Base-by-base conservation (phyloP, 2,888 invertebrate species). In the Hypselothyrea guttata region DNA sequence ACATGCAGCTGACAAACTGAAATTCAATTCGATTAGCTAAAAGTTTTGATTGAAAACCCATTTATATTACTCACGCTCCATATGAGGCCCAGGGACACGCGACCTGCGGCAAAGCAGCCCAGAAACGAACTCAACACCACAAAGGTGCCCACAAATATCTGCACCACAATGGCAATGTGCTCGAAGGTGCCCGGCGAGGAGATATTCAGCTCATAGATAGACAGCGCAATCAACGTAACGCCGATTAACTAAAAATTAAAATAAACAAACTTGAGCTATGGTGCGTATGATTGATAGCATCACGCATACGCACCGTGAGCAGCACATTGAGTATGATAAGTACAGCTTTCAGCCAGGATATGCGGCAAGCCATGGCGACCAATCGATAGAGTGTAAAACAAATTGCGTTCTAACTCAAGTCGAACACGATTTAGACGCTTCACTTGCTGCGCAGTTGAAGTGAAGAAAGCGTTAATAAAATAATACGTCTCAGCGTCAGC, bases 61-160 rank as follows among this genome's bases (percentile, higher is more conserved):
- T 13, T 7, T 7, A 15, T 16, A 40, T n/a, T 7, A 75, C 93
- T 92, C 91, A 96, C 96, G 86, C 94, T 95, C 89, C 95, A 92
- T 61, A 95, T 93, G 93, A 97, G 95, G 90, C 96, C 95, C 88
- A 96, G 93, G 86, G 95, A 96, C 89, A 96, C 95, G 69, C 95
- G 93, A 68, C 95, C 93, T 2, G 96, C 95, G 27, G 97, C 97
- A 87, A 96, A 96, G 90, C 97, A 97, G 66, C 97, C 97, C 87
- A 97, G 94, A 91, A 96, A 96, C 1, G 96, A 95, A 73, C 96
- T 94, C 75, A 96, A 89, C 87, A 96, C 95, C 77, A 95, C 93
- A 47, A 95, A 89, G 9, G 92, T 91, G 9, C 95, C 95, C 69
- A 95, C 90, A 65, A 94, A 90, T 66, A 95, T 94, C 65, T 88